Percentiles rank a stretch among this genome's conserved stretches.
phyloP scores from a whole-genome alignment of 2,888 invertebrate genomes.

The Baronia brevicornis region DNA sequence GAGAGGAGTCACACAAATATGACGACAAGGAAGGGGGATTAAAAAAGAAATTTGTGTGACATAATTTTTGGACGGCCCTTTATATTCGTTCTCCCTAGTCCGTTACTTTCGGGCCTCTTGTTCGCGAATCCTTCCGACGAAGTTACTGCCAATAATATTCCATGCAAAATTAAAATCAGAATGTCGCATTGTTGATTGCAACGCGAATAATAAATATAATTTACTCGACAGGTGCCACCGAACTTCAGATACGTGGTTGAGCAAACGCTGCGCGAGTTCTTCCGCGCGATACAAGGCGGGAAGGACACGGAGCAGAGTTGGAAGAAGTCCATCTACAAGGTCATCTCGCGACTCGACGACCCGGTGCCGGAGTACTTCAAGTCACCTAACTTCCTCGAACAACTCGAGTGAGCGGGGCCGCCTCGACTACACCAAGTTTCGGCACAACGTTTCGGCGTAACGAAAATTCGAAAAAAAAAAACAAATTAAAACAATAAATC shows the following conservation, averaged over 20 bases:
- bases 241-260: constrained; percentile 98
- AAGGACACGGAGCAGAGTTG: constrained; percentile 99
- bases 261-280: constrained; percentile 98
- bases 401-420: constrained; percentile 85
- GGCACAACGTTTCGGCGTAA: constrained; percentile 35
- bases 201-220: background rate
- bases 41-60: too few relatives aligned
- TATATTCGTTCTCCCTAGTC: too few relatives aligned
- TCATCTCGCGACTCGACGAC: constrained; percentile 99
- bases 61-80: too few relatives aligned
- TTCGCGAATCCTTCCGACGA: too few relatives aligned
- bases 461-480: constrained; percentile 8
- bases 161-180: background rate
- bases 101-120: too few relatives aligned
- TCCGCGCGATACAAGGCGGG: constrained; percentile 96
- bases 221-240: constrained; percentile 90
- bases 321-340: constrained; percentile 99
- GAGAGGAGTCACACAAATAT: too few relatives aligned
- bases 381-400: constrained; percentile 99
- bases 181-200: background rate
- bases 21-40: too few relatives aligned
- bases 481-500: constrained; percentile 28
- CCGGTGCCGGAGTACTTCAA: constrained; percentile 99
- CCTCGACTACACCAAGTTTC: constrained; percentile 51
- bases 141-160: too few relatives aligned